These are phyloP conservation scores for Poecile atricapillus DNA, from an alignment of 2,113 vertebrate species.

Conservation along the genomic window DNA sequence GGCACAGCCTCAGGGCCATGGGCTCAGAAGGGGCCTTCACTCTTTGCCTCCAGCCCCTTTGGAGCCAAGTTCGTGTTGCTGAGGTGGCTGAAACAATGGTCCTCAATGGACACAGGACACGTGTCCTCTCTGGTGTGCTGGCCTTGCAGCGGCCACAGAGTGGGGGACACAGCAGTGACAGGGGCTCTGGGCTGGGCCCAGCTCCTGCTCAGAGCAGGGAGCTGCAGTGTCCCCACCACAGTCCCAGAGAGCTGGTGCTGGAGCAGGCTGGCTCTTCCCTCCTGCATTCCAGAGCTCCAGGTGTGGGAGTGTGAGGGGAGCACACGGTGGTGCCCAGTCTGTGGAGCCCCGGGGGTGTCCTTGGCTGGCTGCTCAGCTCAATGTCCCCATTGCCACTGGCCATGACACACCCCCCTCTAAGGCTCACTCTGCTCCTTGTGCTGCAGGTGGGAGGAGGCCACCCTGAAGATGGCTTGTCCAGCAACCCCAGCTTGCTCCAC, in stretches of 20 bases:
- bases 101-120: background rate
- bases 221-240: accelerated
- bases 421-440: conserved; percentile 18
- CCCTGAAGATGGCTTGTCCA: conserved; percentile 84
- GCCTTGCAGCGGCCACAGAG: background rate
- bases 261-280: background rate
- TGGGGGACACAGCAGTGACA: background rate
- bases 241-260: background rate
- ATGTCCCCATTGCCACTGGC: accelerated
- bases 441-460: conserved; percentile 83
- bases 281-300: accelerated
- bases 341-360: accelerated
- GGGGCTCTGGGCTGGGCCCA: background rate
- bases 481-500: conserved; percentile 82
- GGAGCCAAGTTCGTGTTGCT: accelerated
- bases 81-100: background rate
- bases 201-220: background rate
- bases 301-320: background rate
- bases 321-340: accelerated
- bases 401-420: accelerated
- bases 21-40: background rate
- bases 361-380: background rate
- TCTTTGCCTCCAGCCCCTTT: background rate
- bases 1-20: accelerated
- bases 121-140: background rate